These are phyloP conservation scores for Opisthocomus hoazin DNA, from an alignment of 2,113 vertebrate genomes.

Conservation along the genomic window DNA sequence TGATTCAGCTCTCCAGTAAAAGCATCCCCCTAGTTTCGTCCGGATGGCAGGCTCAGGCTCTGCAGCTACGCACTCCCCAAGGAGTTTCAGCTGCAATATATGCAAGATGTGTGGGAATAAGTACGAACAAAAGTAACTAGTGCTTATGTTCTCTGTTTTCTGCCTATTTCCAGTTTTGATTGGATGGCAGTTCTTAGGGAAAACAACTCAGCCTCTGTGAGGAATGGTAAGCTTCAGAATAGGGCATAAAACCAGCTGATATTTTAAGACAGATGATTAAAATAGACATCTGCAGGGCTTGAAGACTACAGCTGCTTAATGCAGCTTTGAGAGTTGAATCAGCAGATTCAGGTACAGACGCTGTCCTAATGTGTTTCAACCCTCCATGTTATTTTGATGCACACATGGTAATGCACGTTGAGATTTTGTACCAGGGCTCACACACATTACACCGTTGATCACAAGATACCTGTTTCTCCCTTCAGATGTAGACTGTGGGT, in stretches of 20 bases:
- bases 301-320: constrained; percentile 49
- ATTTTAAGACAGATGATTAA: constrained; percentile 61
- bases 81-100: background rate
- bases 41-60: background rate
- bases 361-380: background rate
- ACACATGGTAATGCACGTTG: background rate
- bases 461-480: background rate
- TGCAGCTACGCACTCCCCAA: background rate
- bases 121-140: background rate
- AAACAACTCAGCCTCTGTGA: constrained; percentile 45
- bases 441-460: background rate
- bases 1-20: background rate
- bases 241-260: constrained; percentile 41
- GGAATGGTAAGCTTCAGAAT: constrained; percentile 7
- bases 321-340: constrained; percentile 47
- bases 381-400: background rate
- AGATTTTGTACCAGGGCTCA: accelerated
- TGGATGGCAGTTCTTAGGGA: background rate
- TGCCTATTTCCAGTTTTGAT: constrained; percentile 31
- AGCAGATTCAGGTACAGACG: constrained; percentile 52
- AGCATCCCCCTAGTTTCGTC: background rate
- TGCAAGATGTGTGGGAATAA: background rate
- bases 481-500: background rate
- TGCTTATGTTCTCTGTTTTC: constrained; percentile 24
- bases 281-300: constrained; percentile 33